Evolutionary conservation across 2,113 vertebrate genomes (phyloP).

Genomic region (Protomyctophum bolini): DNA sequence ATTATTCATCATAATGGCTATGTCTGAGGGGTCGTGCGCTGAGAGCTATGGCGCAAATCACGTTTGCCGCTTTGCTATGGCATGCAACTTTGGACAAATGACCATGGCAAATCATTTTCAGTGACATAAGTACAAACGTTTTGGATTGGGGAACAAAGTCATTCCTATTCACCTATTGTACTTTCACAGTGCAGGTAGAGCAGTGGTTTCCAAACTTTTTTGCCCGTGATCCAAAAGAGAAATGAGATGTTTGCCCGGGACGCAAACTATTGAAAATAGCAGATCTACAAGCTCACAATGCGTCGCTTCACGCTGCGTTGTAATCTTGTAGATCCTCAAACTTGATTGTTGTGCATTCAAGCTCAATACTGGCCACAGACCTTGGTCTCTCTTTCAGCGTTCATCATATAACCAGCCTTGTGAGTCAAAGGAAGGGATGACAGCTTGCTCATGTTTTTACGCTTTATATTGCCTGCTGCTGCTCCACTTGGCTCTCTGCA

Average conservation of each 20-base stretch:
- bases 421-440: conserved; percentile 4
- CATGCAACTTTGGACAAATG: conserved; percentile 1
- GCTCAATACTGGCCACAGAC: neutral
- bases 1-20: conserved; percentile 31
- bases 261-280: no score
- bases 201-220: neutral
- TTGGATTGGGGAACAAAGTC: neutral
- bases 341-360: no score
- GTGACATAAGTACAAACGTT: neutral
- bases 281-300: no score
- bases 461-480: conserved; percentile 21
- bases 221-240: no score
- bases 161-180: neutral
- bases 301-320: no score
- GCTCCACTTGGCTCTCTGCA: conserved; percentile 30
- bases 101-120: neutral
- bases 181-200: neutral
- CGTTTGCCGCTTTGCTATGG: neutral
- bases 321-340: no score
- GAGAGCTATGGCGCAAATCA: conserved; percentile 1
- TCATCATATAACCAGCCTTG: conserved; percentile 10
- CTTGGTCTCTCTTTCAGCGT: conserved; percentile 6
- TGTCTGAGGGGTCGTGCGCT: neutral
- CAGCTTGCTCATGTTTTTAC: conserved; percentile 9
- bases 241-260: no score